Evolutionary conservation across 2,888 invertebrate species (phyloP).

Genomic region (Caradrina kadenii): DNA sequence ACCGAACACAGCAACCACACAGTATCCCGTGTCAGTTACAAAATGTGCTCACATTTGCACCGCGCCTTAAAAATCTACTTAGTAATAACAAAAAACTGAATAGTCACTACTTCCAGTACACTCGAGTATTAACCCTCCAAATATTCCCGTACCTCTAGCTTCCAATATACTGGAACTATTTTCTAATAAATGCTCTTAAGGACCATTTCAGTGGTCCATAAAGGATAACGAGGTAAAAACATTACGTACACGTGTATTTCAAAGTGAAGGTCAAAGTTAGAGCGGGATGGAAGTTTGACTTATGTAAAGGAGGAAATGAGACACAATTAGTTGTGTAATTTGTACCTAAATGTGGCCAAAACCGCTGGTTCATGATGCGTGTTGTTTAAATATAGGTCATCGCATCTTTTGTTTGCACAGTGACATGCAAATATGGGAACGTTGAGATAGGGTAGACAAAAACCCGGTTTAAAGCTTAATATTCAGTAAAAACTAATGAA

Average conservation of each 20-base stretch:
- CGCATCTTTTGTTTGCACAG: slow-evolving; percentile 26
- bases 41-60: too few relatives aligned
- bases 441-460: slow-evolving; percentile 11
- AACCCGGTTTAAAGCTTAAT: background rate
- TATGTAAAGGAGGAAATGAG: background rate
- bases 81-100: background rate
- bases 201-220: slow-evolving; percentile 10
- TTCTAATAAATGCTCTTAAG: slow-evolving; percentile 19
- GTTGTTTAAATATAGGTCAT: slow-evolving; percentile 30
- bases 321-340: slow-evolving; percentile 12
- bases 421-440: slow-evolving; percentile 31
- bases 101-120: slow-evolving; percentile 2
- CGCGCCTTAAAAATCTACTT: background rate
- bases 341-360: slow-evolving; percentile 24
- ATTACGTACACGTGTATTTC: slow-evolving; percentile 21
- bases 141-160: slow-evolving; percentile 4
- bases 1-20: too few relatives aligned
- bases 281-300: background rate
- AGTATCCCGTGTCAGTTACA: too few relatives aligned
- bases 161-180: slow-evolving; percentile 37
- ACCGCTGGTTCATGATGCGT: slow-evolving; percentile 16
- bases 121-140: background rate
- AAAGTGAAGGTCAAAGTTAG: slow-evolving; percentile 18
- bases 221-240: slow-evolving; percentile 37
- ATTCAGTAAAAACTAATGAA: slow-evolving; percentile 1